Conservation (phyloP, 2,113 vertebrate genomes). For the Clupea harengus region DNA sequence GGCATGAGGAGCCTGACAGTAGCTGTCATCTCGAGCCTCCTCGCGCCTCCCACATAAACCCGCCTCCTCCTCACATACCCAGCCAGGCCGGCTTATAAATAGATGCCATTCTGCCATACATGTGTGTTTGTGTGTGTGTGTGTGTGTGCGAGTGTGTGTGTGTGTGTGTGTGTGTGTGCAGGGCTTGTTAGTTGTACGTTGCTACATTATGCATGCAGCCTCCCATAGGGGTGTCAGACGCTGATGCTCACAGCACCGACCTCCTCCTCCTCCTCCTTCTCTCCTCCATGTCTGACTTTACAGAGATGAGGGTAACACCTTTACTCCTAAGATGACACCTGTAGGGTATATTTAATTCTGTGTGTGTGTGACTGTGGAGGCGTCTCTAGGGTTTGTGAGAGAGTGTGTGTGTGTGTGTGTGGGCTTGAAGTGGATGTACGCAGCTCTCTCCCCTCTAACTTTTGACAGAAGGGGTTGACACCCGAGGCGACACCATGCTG, state of each 20-base stretch:
- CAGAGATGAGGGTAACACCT: background rate
- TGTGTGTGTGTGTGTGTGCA: background rate
- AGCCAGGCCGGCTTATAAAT: constrained; percentile 41
- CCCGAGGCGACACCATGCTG: background rate
- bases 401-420: background rate
- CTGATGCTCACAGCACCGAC: background rate
- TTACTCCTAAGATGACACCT: background rate
- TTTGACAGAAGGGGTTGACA: background rate
- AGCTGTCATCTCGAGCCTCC: constrained; percentile 45
- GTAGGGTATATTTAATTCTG: background rate
- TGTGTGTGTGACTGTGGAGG: background rate
- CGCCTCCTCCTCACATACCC: constrained; percentile 22
- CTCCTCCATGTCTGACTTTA: background rate
- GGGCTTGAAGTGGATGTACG: background rate
- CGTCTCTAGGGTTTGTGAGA: background rate
- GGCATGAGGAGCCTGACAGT: constrained; percentile 33
- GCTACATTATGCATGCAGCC: constrained; percentile 47
- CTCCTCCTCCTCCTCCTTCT: background rate
- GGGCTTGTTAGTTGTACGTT: constrained; percentile 26
- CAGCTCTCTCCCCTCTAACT: background rate
- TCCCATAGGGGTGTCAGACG: constrained; percentile 11
- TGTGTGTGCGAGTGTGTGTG: background rate
- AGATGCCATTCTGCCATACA: constrained; percentile 28
- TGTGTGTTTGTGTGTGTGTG: constrained; percentile 6
- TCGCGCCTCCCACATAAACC: constrained; percentile 34